Evolutionary conservation across 1,140 invertebrate species (phyloP).

Genomic region (Diorhabda carinulata): DNA sequence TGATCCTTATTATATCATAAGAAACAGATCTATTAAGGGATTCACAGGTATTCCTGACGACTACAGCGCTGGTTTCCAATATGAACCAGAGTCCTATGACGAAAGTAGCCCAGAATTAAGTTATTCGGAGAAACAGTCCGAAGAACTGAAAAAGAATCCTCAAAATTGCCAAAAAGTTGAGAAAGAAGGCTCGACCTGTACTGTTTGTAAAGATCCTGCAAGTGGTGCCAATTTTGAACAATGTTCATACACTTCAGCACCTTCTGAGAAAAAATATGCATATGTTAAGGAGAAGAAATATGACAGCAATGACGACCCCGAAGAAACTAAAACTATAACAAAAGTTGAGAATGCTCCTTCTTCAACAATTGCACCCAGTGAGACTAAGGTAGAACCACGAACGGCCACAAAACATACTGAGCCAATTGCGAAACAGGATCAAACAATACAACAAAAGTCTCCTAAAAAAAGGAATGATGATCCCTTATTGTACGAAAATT

Average conservation of each 20-base stretch:
- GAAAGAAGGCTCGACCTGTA: constrained; percentile 62
- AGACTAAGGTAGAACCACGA: constrained; percentile 18
- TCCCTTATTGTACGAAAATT: not conserved
- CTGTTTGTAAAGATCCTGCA: constrained; percentile 62
- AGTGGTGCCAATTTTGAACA: constrained; percentile 67
- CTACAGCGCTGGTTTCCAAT: constrained; percentile 24
- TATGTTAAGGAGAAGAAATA: constrained; percentile 59
- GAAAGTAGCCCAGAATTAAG: constrained; percentile 36
- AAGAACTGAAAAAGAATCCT: constrained; percentile 55
- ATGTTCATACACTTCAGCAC: constrained; percentile 64
- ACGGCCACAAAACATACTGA: constrained; percentile 19
- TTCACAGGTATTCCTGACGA: constrained; percentile 17
- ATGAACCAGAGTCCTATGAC: constrained; percentile 34
- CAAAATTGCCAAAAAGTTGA: constrained; percentile 59
- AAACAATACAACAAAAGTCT: constrained; percentile 4
- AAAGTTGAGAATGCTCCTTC: constrained; percentile 21
- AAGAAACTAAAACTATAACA: constrained; percentile 34
- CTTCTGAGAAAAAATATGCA: constrained; percentile 66
- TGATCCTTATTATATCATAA: constrained; percentile 41
- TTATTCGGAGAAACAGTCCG: constrained; percentile 54
- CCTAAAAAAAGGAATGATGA: constrained; percentile 17
- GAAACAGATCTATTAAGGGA: constrained; percentile 33
- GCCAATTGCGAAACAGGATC: constrained; percentile 5
- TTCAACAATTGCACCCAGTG: not conserved
- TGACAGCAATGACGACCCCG: constrained; percentile 52